phyloP scores from a whole-genome alignment of 2,888 invertebrate genomes.

The Cataglyphis altisquamis region DNA sequence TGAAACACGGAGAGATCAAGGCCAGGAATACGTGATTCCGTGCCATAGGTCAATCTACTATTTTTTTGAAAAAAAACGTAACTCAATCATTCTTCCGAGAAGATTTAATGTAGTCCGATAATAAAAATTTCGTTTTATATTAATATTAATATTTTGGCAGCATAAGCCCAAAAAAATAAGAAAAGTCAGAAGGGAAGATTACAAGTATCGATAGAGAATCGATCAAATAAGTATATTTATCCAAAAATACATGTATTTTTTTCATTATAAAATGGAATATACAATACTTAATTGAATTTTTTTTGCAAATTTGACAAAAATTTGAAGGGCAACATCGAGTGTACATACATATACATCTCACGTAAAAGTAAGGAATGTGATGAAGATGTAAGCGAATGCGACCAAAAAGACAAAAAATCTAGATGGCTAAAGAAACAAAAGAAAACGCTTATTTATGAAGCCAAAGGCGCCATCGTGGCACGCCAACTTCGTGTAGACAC shows the following conservation, averaged over 20 bases:
- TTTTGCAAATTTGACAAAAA: background rate
- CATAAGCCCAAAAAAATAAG: background rate
- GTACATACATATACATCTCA: background rate
- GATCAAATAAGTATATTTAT: background rate
- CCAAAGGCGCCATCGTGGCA: slow-evolving; percentile 42
- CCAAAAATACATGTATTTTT: background rate
- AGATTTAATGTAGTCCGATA: background rate
- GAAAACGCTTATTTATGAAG: slow-evolving; percentile 60
- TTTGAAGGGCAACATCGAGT: background rate
- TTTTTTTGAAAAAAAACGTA: background rate
- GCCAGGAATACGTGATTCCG: background rate
- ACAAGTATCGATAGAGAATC: background rate
- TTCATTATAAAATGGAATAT: background rate
- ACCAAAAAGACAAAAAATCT: background rate
- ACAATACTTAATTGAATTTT: background rate
- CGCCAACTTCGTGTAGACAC: slow-evolving; percentile 53
- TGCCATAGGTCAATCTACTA: background rate
- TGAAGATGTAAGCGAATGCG: background rate
- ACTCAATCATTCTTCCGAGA: slow-evolving; percentile 3
- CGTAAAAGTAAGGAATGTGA: background rate
- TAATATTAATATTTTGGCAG: background rate
- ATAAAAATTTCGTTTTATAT: slow-evolving; percentile 1
- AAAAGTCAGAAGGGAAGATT: background rate
- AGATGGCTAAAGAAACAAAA: background rate
- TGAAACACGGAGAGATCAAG: slow-evolving; percentile 26